phyloP scores from a whole-genome alignment of 2,113 vertebrate species.

The Hyaena hyaena region DNA sequence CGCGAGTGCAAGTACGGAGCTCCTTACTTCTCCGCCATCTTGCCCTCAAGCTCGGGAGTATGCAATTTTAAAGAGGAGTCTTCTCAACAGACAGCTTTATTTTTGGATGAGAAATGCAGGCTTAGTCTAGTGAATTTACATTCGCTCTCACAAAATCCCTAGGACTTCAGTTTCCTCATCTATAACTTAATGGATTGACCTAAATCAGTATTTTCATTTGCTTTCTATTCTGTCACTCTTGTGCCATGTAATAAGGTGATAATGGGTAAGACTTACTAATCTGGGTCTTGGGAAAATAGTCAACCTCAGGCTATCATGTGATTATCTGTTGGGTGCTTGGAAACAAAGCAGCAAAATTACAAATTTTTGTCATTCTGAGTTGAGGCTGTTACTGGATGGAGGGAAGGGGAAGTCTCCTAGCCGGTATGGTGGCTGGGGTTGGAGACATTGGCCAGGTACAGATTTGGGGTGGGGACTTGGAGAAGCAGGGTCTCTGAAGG shows the following conservation, averaged over 20 bases:
- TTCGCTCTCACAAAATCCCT: not conserved
- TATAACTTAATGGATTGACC: not conserved
- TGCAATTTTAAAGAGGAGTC: not conserved
- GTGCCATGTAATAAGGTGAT: not conserved
- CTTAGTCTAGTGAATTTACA: not conserved
- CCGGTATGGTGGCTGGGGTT: not conserved
- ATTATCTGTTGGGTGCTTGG: not conserved
- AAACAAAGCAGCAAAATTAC: not conserved
- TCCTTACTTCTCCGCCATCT: too few species aligned
- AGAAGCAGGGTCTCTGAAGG: not conserved
- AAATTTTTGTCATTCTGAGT: not conserved
- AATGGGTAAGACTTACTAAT: not conserved
- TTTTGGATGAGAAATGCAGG: not conserved
- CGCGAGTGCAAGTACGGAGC: too few species aligned
- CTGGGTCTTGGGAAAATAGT: not conserved
- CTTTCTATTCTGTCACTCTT: not conserved
- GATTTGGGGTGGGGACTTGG: not conserved
- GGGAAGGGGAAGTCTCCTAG: not conserved
- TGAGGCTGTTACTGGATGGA: not conserved
- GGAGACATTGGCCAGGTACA: not conserved
- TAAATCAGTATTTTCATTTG: not conserved
- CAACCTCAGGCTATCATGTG: not conserved
- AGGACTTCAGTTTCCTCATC: not conserved
- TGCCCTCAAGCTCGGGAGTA: too few species aligned
- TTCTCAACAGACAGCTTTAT: not conserved